phyloP scores from a whole-genome alignment of 2,113 vertebrate genomes.

The Alexandromys fortis region DNA sequence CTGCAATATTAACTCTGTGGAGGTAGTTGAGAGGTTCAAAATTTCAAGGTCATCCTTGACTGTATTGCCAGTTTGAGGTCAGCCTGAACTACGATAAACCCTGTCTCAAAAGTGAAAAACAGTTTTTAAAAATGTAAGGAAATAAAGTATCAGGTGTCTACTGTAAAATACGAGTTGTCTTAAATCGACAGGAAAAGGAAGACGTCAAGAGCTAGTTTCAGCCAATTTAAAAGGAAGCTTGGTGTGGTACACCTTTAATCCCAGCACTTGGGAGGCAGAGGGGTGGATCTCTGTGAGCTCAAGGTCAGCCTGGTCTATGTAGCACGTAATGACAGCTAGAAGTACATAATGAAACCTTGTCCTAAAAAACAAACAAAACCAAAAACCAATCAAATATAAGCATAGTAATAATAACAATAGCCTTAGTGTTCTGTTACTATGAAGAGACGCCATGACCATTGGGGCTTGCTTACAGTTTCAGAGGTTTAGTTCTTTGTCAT shows the following conservation, averaged over 20 bases:
- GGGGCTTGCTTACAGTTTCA: not conserved
- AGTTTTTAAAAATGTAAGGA: not conserved
- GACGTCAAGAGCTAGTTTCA: conserved; percentile 10
- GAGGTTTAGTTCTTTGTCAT: not conserved
- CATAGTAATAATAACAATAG: not conserved
- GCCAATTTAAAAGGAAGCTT: not conserved
- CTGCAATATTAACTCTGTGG: not conserved
- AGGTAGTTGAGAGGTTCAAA: not conserved
- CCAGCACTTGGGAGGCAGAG: not conserved
- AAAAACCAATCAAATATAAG: not conserved
- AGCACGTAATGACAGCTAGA: not conserved
- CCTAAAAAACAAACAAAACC: not conserved
- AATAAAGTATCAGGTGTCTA: not conserved
- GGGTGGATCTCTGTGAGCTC: not conserved
- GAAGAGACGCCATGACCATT: not conserved
- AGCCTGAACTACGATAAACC: not conserved
- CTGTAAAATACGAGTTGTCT: conserved; percentile 27
- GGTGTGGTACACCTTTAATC: not conserved
- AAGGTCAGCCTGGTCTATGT: not conserved
- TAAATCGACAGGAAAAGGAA: not conserved
- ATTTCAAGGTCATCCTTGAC: not conserved
- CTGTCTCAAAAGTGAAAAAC: not conserved
- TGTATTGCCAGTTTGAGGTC: not conserved
- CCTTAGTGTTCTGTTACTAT: not conserved
- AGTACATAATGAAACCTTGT: not conserved